Evolutionary conservation across 37 sponge, comb jelly and placozoan species (phyloP).

Genomic region (Ephydatia muelleri): DNA sequence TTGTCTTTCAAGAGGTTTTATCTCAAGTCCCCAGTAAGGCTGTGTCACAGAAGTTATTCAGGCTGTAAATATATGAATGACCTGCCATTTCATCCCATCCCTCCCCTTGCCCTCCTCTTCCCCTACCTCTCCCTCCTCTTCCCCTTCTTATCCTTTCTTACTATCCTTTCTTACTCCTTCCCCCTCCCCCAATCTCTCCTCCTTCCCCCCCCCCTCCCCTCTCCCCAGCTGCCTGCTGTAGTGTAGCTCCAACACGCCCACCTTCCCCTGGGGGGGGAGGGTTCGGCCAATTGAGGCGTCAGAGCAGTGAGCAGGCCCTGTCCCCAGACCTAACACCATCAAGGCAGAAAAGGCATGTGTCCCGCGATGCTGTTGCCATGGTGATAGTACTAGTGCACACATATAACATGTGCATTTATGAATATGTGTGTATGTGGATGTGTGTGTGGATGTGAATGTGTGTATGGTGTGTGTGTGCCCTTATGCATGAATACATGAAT

Average conservation of each 20-base stretch:
- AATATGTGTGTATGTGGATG: too few species aligned
- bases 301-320: too few species aligned
- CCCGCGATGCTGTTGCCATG: too few species aligned
- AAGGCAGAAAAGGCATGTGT: too few species aligned
- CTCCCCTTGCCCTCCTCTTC: neutral
- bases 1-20: slow-evolving; percentile 1
- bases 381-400: too few species aligned
- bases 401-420: too few species aligned
- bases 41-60: neutral
- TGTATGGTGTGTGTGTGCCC: too few species aligned
- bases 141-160: neutral
- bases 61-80: neutral
- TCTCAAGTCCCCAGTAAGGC: neutral
- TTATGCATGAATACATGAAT: too few species aligned
- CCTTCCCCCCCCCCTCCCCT: neutral
- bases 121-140: slow-evolving; percentile 13
- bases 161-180: neutral
- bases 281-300: neutral
- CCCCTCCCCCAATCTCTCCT: neutral
- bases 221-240: neutral
- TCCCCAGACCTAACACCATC: too few species aligned
- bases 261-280: neutral
- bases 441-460: too few species aligned
- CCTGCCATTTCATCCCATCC: neutral
- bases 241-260: neutral